These are phyloP conservation scores for Bradypodion pumilum DNA, from an alignment of 2,797 vertebrate species.

Conservation along the genomic window DNA sequence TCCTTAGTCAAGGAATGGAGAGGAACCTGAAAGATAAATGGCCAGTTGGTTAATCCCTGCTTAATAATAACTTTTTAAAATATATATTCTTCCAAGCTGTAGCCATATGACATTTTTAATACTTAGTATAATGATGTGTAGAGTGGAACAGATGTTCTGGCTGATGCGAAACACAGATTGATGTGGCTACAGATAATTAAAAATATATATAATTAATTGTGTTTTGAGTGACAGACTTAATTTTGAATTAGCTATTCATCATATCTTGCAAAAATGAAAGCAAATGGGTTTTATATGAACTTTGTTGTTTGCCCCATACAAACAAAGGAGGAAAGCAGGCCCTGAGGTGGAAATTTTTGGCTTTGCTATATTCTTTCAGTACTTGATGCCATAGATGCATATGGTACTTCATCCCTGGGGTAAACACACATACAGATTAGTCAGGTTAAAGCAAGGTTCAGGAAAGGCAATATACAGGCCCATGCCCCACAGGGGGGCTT, in stretches of 20 bases:
- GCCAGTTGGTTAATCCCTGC: slow-evolving; percentile 50
- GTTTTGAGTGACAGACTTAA: slow-evolving; percentile 70
- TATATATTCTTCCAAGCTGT: slow-evolving; percentile 49
- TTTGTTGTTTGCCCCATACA: not conserved
- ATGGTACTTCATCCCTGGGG: not conserved
- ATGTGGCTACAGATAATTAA: slow-evolving; percentile 47
- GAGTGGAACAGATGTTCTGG: slow-evolving; percentile 59
- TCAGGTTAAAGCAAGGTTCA: not conserved
- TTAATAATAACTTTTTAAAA: slow-evolving; percentile 53
- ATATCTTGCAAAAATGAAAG: slow-evolving; percentile 49
- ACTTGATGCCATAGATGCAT: not conserved
- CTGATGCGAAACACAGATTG: slow-evolving; percentile 61
- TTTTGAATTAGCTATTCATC: slow-evolving; percentile 57
- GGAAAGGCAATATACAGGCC: too few relatives aligned
- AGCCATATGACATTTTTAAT: slow-evolving; percentile 54
- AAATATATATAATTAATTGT: slow-evolving; percentile 64
- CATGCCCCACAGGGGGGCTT: too few relatives aligned
- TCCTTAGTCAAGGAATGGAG: slow-evolving; percentile 58
- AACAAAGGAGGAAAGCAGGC: not conserved
- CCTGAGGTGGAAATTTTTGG: not conserved
- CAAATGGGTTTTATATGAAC: not conserved
- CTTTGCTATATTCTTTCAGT: slow-evolving; percentile 22
- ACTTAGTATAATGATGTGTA: slow-evolving; percentile 64
- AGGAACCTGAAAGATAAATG: slow-evolving; percentile 54
- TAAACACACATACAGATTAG: slow-evolving; percentile 19